These are phyloP conservation scores for Apogon hyalosoma DNA, from an alignment of 2,797 vertebrate genomes.

Conservation along the genomic window DNA sequence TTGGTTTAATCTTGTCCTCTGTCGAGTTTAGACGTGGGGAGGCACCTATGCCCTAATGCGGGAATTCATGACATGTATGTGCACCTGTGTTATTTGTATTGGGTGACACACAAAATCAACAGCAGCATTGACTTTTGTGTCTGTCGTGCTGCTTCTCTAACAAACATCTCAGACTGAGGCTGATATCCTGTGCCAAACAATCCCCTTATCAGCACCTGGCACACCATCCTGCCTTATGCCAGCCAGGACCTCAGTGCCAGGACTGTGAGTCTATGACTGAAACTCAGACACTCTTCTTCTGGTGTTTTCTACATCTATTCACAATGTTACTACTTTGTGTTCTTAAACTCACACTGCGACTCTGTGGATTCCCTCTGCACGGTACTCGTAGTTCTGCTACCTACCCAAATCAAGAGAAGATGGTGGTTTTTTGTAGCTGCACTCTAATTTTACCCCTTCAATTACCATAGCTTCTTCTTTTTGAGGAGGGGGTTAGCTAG, in stretches of 20 bases:
- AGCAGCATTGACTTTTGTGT: conserved; percentile 53
- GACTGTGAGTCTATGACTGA: conserved; percentile 47
- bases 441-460: conserved; percentile 46
- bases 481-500: conserved; percentile 12
- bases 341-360: conserved; percentile 25
- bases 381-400: background rate
- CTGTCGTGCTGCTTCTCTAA: conserved; percentile 47
- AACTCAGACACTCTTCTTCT: conserved; percentile 39
- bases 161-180: conserved; percentile 56
- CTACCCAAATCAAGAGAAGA: conserved; percentile 5
- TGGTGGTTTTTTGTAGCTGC: conserved; percentile 21
- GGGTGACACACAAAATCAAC: conserved; percentile 39
- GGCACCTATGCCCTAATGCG: background rate
- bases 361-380: background rate
- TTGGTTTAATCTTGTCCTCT: conserved; percentile 45
- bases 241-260: conserved; percentile 60
- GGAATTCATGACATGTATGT: background rate
- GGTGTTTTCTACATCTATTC: conserved; percentile 38
- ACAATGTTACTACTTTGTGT: conserved; percentile 31
- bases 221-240: conserved; percentile 73
- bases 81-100: conserved; percentile 6
- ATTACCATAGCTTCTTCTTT: conserved; percentile 41
- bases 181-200: conserved; percentile 67
- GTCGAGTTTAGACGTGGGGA: conserved; percentile 25
- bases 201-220: conserved; percentile 83